These are phyloP conservation scores for Discoglossus pictus DNA, from an alignment of 2,797 vertebrate genomes.

Conservation along the genomic window DNA sequence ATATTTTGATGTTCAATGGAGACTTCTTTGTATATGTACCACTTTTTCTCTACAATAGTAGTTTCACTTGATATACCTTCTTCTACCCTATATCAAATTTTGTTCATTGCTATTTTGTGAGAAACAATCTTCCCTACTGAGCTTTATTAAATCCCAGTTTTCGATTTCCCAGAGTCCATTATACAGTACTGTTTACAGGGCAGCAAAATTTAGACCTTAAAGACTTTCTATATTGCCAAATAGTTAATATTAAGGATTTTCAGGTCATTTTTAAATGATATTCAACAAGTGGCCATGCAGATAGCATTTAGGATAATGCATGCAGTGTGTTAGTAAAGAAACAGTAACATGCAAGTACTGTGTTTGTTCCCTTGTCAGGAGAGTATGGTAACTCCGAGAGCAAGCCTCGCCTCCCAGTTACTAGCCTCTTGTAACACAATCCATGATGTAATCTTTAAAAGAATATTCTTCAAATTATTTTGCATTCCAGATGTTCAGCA, in stretches of 20 bases:
- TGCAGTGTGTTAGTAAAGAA: constrained; percentile 47
- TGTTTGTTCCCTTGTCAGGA: not conserved
- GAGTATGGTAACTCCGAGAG: constrained; percentile 19
- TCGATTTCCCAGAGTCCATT: no score
- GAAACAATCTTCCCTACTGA: no score
- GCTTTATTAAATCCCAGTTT: no score
- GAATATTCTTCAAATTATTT: constrained; percentile 32
- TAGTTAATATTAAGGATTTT: constrained; percentile 28
- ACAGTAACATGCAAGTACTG: constrained; percentile 34
- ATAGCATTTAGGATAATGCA: constrained; percentile 33
- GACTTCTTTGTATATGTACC: no score
- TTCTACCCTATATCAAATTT: no score
- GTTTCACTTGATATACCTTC: no score
- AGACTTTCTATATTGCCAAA: constrained; percentile 16
- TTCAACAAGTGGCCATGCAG: constrained; percentile 28
- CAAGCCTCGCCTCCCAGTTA: constrained; percentile 24
- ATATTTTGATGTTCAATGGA: no score
- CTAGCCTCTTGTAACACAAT: constrained; percentile 18
- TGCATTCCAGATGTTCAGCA: constrained; percentile 41
- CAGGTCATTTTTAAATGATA: constrained; percentile 20
- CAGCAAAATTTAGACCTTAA: constrained; percentile 22
- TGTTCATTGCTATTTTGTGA: no score
- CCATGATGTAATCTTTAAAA: constrained; percentile 36
- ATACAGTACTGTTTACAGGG: no score
- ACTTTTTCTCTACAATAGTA: no score